Evolutionary conservation across 1,140 invertebrate genomes (phyloP), one percentile per base, ranked within the genome.

Genomic region (Megathymus violae): DNA sequence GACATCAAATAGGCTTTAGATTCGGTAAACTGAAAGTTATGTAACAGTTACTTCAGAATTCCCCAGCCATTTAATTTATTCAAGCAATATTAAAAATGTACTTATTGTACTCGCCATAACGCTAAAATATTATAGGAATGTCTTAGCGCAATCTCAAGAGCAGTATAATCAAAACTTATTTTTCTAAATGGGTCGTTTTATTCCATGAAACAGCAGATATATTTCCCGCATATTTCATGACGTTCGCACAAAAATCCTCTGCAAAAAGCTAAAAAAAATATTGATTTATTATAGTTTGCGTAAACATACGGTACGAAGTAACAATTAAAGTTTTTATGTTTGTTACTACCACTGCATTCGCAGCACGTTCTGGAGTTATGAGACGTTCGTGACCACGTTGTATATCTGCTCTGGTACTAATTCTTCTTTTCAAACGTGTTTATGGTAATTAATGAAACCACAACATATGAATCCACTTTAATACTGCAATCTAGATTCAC

Each of bases 261-360:
- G 52, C 52, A 63, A 51, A 54, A 47, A 44, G 62, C n/a, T n/a
- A n/a, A 41, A 44, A 72, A 68, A 69, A 54, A 48, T 62, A 73
- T 67, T 50, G 56, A 67, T 72, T 69, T 73, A 67, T 69, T 66
- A 59, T 61, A 60, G 51, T 73, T 51, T 47, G 56, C 56, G 43
- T 64, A 43, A 59, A 60, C 51, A n/a, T n/a, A 73, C 60, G 62
- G 67, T 62, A 71, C 46, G 60, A 54, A 58, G 61, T 68, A 70
- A 68, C 76, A 85, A 82, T 83, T 82, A 82, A 78, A 83, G 67
- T 83, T 82, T 83, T 81, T 83, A 74, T 54, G 13, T 46, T 52
- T 27, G 46, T 64, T 60, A 65, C 50, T 54, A 60, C 61, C 43
- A 51, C 43, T 69, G 75, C 76, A 78, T 69, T 70, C 68, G 50